phyloP scores from a whole-genome alignment of 2,113 vertebrate genomes.

The Syrrhaptes paradoxus region DNA sequence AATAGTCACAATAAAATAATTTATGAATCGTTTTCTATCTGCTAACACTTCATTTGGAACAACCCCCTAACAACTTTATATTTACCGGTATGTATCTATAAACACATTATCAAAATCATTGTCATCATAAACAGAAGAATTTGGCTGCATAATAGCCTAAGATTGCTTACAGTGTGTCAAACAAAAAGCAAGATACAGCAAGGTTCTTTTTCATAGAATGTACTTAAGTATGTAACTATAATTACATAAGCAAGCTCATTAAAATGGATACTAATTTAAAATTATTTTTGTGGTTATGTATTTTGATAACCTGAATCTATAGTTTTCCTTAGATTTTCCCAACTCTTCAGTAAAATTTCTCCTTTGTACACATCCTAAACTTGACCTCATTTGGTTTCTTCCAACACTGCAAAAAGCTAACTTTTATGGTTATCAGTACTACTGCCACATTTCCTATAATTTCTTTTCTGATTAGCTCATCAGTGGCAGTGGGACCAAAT shows the following conservation, averaged over 20 bases:
- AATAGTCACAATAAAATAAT: background rate
- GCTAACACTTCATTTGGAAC: background rate
- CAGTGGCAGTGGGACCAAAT: accelerated
- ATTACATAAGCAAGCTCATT: background rate
- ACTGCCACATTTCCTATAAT: background rate
- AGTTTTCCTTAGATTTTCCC: background rate
- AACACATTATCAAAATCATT: background rate
- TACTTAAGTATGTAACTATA: background rate
- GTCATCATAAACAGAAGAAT: background rate
- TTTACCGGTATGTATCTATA: background rate
- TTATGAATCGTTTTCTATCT: background rate
- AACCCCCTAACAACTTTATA: background rate
- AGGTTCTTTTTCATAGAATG: background rate
- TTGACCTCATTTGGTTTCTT: background rate
- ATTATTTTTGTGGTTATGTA: background rate
- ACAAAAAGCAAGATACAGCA: background rate
- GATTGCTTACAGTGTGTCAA: background rate
- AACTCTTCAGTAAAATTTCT: background rate
- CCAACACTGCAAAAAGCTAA: background rate
- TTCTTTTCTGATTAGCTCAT: background rate
- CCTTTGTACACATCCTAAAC: background rate
- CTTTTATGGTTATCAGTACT: background rate
- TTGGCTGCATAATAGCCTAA: background rate
- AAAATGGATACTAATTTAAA: background rate
- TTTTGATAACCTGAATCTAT: background rate